These are phyloP conservation scores for Ricordea florida DNA, from an alignment of 92 coral and sea anemone species.

Conservation along the genomic window DNA sequence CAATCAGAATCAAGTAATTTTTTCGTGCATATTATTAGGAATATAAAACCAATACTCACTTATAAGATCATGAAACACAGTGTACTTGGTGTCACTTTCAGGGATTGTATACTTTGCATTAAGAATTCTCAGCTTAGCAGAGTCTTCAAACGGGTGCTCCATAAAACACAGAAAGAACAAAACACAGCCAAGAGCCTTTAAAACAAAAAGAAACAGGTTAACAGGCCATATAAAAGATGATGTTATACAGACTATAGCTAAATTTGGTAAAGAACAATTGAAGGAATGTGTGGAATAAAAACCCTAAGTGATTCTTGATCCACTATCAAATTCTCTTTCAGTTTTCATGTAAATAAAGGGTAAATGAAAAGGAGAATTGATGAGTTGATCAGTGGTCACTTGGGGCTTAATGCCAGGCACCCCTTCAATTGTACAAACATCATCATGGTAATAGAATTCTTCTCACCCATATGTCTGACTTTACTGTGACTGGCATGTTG, in stretches of 20 bases:
- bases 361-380: not conserved
- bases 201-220: not conserved
- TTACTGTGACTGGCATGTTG: slow-evolving; percentile 90
- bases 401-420: too few species aligned
- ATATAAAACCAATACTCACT: too few species aligned
- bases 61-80: slow-evolving; percentile 85
- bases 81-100: slow-evolving; percentile 86
- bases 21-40: too few species aligned
- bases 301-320: too few species aligned
- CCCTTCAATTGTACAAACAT: too few species aligned
- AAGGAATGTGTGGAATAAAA: too few species aligned
- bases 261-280: not conserved
- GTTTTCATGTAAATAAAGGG: not conserved
- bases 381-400: too few species aligned
- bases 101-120: slow-evolving; percentile 98
- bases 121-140: slow-evolving; percentile 93
- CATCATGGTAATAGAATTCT: not conserved
- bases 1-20: too few species aligned
- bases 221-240: too few species aligned
- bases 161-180: slow-evolving; percentile 88
- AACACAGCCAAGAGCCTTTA: slow-evolving; percentile 93
- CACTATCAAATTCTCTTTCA: too few species aligned
- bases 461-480: slow-evolving; percentile 93
- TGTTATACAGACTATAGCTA: too few species aligned
- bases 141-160: slow-evolving; percentile 99